Conservation (phyloP, 2,797 vertebrate genomes). For the Typhlichthys subterraneus region DNA sequence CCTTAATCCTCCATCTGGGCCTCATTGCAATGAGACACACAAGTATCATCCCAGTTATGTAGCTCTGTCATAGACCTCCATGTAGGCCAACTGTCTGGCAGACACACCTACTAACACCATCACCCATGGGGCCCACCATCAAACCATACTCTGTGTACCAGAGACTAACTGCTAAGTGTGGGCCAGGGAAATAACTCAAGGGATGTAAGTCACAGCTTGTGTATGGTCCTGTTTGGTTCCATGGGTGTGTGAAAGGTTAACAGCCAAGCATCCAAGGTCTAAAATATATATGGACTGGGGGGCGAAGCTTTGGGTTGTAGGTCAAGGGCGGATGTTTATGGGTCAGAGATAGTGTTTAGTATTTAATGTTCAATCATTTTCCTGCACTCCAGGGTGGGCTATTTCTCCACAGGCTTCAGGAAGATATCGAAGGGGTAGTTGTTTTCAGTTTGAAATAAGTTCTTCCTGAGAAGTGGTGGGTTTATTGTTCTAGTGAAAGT, state of each 20-base stretch:
- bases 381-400: constrained; percentile 23
- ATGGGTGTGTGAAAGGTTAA: constrained; percentile 45
- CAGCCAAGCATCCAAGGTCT: constrained; percentile 15
- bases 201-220: neutral
- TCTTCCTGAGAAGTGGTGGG: constrained; percentile 65
- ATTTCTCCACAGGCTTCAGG: constrained; percentile 39
- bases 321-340: constrained; percentile 41
- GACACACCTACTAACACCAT: constrained; percentile 13
- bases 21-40: constrained; percentile 57
- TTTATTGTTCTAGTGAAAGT: constrained; percentile 80
- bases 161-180: constrained; percentile 24
- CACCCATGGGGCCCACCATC: neutral
- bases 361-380: constrained; percentile 23
- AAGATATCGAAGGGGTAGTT: constrained; percentile 50
- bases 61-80: constrained; percentile 57
- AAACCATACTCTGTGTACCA: constrained; percentile 9
- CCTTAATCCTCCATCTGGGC: constrained; percentile 67
- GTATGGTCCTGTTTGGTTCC: constrained; percentile 11
- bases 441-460: constrained; percentile 60
- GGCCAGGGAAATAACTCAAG: constrained; percentile 21
- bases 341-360: constrained; percentile 39
- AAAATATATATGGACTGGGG: constrained; percentile 16
- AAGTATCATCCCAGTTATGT: constrained; percentile 66
- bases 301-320: constrained; percentile 28
- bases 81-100: constrained; percentile 36